Conservation (phyloP, 2,797 vertebrate species). For the Takifugu rubripes region DNA sequence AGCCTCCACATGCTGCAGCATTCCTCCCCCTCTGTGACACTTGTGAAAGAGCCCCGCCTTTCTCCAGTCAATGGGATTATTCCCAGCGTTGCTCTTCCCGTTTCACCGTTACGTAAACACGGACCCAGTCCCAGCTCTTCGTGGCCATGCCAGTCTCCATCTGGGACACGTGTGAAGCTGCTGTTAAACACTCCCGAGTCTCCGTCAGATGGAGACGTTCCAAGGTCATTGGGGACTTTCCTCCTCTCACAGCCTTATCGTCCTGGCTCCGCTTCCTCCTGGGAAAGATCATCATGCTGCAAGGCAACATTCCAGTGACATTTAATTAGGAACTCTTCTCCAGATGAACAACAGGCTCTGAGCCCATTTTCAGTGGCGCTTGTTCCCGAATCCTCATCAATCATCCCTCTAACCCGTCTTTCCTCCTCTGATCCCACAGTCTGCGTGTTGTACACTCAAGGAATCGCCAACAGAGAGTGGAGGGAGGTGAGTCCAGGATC, state of each 20-base stretch:
- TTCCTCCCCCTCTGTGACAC: too few species aligned
- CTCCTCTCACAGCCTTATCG: slow-evolving; percentile 2
- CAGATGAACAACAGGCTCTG: slow-evolving; percentile 29
- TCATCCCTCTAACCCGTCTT: slow-evolving; percentile 16
- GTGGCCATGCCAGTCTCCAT: slow-evolving; percentile 7
- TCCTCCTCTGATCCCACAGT: slow-evolving; percentile 76
- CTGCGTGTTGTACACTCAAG: slow-evolving; percentile 95
- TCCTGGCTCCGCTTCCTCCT: slow-evolving; percentile 3
- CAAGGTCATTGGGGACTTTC: slow-evolving; percentile 39
- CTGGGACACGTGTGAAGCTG: slow-evolving; percentile 32
- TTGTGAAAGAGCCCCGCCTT: too few species aligned
- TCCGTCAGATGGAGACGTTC: slow-evolving; percentile 20
- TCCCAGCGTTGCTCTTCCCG: too few species aligned
- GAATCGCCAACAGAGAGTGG: slow-evolving; percentile 93
- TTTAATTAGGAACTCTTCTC: slow-evolving; percentile 61
- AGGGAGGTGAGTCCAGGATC: slow-evolving; percentile 86
- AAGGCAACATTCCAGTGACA: slow-evolving; percentile 58
- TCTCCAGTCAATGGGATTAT: too few species aligned
- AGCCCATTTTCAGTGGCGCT: slow-evolving; percentile 21
- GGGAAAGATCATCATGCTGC: slow-evolving; percentile 60
- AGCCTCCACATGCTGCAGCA: too few species aligned
- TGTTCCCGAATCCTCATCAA: slow-evolving; percentile 33
- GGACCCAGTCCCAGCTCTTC: slow-evolving; percentile 3
- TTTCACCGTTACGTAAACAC: too few species aligned
- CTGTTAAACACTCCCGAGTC: slow-evolving; percentile 34